Conservation (phyloP, 1,140 invertebrate genomes). For the Notospermus geniculatus region DNA sequence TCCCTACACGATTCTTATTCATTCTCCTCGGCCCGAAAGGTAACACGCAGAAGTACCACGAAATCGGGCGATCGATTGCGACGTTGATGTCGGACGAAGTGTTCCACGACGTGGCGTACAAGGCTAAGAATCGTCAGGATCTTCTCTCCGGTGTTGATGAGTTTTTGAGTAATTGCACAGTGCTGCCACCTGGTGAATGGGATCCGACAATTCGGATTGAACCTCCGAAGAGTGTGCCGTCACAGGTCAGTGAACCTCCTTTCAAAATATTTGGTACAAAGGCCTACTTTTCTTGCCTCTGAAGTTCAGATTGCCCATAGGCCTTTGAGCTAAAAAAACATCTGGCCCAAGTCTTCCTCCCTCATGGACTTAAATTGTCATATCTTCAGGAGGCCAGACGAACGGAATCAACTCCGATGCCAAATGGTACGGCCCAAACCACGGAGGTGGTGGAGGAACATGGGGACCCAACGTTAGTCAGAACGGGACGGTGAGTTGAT, state of each 20-base stretch:
- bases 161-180: conserved; percentile 92
- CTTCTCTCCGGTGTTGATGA: conserved; percentile 90
- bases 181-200: conserved; percentile 95
- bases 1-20: conserved; percentile 94
- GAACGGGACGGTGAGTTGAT: conserved; percentile 68
- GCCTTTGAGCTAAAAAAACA: no score
- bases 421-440: conserved; percentile 51
- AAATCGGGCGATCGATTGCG: conserved; percentile 91
- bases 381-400: conserved; percentile 49
- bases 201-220: conserved; percentile 96
- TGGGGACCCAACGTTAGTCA: conserved; percentile 61
- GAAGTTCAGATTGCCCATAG: no score
- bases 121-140: conserved; percentile 79
- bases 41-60: conserved; percentile 79
- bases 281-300: no score
- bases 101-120: conserved; percentile 90
- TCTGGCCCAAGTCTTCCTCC: no score
- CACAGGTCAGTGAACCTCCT: conserved; percentile 68
- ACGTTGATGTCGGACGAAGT: conserved; percentile 93
- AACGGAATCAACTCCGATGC: conserved; percentile 27
- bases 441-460: conserved; percentile 70
- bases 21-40: conserved; percentile 84
- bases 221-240: conserved; percentile 93
- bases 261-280: no score
- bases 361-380: no score